Evolutionary conservation across 2,888 invertebrate genomes (phyloP).

Genomic region (Carpatolechia fugitivella): DNA sequence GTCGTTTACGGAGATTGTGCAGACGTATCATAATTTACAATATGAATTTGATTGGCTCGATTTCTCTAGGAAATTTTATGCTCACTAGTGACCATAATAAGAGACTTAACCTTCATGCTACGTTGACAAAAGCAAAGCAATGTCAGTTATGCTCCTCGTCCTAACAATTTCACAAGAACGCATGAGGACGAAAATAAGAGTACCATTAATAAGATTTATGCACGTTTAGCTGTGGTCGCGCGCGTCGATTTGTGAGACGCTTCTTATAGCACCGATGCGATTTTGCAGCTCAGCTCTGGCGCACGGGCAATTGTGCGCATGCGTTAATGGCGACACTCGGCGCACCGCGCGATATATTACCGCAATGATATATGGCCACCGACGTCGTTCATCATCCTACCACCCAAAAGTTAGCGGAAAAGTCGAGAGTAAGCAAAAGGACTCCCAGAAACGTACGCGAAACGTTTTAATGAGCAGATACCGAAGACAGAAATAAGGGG

Average conservation of each 20-base stretch:
- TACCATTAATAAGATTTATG: conserved; percentile 75
- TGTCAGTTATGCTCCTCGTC: conserved; percentile 38
- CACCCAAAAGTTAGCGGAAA: conserved; percentile 78
- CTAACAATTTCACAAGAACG: conserved; percentile 66
- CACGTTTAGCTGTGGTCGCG: conserved; percentile 63
- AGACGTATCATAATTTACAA: conserved; percentile 53
- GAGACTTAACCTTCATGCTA: conserved; percentile 23
- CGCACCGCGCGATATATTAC: conserved; percentile 74
- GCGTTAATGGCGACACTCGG: conserved; percentile 78
- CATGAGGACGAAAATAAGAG: conserved; percentile 68
- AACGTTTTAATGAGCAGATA: conserved; percentile 73
- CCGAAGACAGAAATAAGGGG: conserved; percentile 76
- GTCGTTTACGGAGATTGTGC: conserved; percentile 42
- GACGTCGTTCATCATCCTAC: conserved; percentile 75
- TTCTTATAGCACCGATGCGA: conserved; percentile 53
- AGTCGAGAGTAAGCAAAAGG: conserved; percentile 61
- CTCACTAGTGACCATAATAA: conserved; percentile 35
- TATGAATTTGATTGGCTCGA: conserved; percentile 59
- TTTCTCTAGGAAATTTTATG: conserved; percentile 50
- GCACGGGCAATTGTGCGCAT: conserved; percentile 68
- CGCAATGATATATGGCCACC: conserved; percentile 74
- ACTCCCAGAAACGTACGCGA: conserved; percentile 50
- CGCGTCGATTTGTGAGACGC: conserved; percentile 72
- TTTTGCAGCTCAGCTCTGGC: conserved; percentile 41
- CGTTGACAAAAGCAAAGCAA: conserved; percentile 45